phyloP scores from a whole-genome alignment of 2,113 vertebrate species.

The Setophaga kirtlandii region DNA sequence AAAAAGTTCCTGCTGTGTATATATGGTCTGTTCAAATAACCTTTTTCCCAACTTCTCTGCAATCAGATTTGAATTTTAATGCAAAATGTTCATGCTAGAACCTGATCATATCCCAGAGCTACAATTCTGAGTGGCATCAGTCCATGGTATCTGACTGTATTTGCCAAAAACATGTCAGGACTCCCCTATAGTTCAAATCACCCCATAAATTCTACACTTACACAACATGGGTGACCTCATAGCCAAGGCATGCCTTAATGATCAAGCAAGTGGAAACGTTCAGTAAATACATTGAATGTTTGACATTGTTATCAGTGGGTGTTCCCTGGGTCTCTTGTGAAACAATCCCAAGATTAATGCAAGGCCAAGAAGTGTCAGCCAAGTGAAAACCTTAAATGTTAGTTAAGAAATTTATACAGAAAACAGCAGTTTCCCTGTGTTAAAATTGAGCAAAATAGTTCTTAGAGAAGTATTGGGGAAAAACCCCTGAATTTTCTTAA shows the following conservation, averaged over 20 bases:
- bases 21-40: slow-evolving; percentile 54
- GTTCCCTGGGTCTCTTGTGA: slow-evolving; percentile 57
- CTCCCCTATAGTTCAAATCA: slow-evolving; percentile 61
- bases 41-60: slow-evolving; percentile 45
- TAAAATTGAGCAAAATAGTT: neutral
- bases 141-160: slow-evolving; percentile 59
- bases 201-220: slow-evolving; percentile 67
- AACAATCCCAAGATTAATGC: slow-evolving; percentile 51
- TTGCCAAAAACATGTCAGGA: slow-evolving; percentile 74
- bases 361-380: slow-evolving; percentile 44
- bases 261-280: slow-evolving; percentile 61
- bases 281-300: slow-evolving; percentile 63
- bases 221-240: slow-evolving; percentile 65
- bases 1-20: neutral
- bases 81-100: slow-evolving; percentile 62
- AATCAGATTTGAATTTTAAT: slow-evolving; percentile 62
- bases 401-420: slow-evolving; percentile 22
- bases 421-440: neutral
- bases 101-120: slow-evolving; percentile 73
- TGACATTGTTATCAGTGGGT: slow-evolving; percentile 65
- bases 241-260: slow-evolving; percentile 60
- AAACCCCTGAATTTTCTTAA: neutral
- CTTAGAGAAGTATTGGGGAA: neutral
- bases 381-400: slow-evolving; percentile 28
- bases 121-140: slow-evolving; percentile 69